These are phyloP conservation scores for Hypselothyrea guttata DNA, from an alignment of 2,888 invertebrate genomes.

Conservation along the genomic window DNA sequence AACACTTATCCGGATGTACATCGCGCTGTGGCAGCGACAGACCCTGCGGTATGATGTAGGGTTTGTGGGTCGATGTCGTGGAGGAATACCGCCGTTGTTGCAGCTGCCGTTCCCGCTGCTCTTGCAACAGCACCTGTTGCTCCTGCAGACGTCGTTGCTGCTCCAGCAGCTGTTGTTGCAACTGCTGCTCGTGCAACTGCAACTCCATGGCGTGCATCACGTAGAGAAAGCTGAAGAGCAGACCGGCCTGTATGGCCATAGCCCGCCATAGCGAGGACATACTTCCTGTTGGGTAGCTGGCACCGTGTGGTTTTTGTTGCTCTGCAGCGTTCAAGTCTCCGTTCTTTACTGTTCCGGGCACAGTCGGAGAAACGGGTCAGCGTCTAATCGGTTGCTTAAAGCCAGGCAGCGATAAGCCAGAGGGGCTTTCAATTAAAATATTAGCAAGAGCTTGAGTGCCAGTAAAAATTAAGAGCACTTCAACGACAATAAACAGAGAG, in stretches of 20 bases:
- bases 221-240: conserved; percentile 65
- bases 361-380: conserved; percentile 57
- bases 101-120: conserved; percentile 58
- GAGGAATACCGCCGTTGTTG: conserved; percentile 62
- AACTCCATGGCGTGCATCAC: conserved; percentile 58
- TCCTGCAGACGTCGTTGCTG: conserved; percentile 53
- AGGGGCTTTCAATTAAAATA: conserved; percentile 59
- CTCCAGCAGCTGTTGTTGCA: conserved; percentile 53
- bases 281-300: neutral
- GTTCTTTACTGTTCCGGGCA: conserved; percentile 57
- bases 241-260: conserved; percentile 53
- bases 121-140: conserved; percentile 42
- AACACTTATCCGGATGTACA: conserved; percentile 72
- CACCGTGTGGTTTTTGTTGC: conserved; percentile 3
- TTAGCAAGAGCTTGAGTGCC: conserved; percentile 41
- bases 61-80: conserved; percentile 75
- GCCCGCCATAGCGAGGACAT: conserved; percentile 63
- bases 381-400: conserved; percentile 50
- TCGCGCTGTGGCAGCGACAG: conserved; percentile 72
- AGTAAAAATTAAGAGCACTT: conserved; percentile 52
- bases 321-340: conserved; percentile 44
- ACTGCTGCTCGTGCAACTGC: conserved; percentile 56
- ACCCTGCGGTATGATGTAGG: conserved; percentile 67
- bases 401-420: conserved; percentile 55
- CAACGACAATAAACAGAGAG: conserved; percentile 2